Evolutionary conservation across 2,888 invertebrate genomes (phyloP).

Genomic region (Arctia plantaginis): DNA sequence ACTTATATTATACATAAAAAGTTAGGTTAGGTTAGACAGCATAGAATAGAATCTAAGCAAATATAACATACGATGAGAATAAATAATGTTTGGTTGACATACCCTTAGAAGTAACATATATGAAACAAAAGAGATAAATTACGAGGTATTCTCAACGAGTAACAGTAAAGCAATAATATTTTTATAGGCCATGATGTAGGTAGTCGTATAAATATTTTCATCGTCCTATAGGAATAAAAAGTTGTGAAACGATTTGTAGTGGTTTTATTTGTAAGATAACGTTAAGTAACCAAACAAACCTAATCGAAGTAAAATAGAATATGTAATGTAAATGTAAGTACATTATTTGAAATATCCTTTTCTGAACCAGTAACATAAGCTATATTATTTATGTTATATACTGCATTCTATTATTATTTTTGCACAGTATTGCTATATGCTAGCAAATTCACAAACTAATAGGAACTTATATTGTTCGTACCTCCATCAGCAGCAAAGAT

Average conservation of each 20-base stretch:
- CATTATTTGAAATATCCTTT: not conserved
- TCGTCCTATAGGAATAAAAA: slow-evolving; percentile 32
- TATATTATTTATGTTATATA: too few relatives aligned
- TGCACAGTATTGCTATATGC: too few relatives aligned
- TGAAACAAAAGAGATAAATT: slow-evolving; percentile 46
- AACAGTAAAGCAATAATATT: slow-evolving; percentile 44
- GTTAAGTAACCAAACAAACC: slow-evolving; percentile 24
- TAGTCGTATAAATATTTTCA: slow-evolving; percentile 43
- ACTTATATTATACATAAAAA: too few relatives aligned
- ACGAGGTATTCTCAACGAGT: slow-evolving; percentile 35
- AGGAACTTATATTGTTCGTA: too few relatives aligned
- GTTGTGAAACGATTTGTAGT: slow-evolving; percentile 40
- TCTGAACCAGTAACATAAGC: not conserved
- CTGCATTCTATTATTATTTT: too few relatives aligned
- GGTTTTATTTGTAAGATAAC: slow-evolving; percentile 37
- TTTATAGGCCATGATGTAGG: slow-evolving; percentile 40
- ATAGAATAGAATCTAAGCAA: not conserved
- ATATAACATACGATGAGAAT: not conserved
- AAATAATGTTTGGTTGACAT: not conserved
- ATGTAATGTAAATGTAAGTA: not conserved
- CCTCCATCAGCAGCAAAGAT: too few relatives aligned
- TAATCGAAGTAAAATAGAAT: slow-evolving; percentile 3
- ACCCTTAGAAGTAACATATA: slow-evolving; percentile 20
- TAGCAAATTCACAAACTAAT: too few relatives aligned
- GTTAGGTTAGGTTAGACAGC: not conserved